These are phyloP conservation scores for Oryzias javanicus DNA, from an alignment of 2,113 vertebrate species.

Conservation along the genomic window DNA sequence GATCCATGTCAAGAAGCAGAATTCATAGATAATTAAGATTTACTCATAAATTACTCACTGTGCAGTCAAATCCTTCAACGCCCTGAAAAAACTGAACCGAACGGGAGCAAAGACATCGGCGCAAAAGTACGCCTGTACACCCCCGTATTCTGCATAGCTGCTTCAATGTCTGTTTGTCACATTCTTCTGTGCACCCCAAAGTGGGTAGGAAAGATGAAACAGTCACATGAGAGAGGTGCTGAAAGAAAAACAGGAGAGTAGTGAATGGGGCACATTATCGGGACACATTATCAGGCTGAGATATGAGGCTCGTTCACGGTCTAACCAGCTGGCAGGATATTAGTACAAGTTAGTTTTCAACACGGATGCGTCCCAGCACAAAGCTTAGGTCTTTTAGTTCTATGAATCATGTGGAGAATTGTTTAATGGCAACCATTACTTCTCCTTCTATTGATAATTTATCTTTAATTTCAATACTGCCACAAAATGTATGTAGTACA, in stretches of 20 bases:
- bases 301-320: conserved; percentile 29
- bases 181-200: conserved; percentile 41
- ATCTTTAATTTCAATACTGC: too few relatives aligned
- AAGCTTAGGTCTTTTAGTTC: too few relatives aligned
- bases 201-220: conserved; percentile 44
- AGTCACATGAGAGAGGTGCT: conserved; percentile 20
- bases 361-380: neutral
- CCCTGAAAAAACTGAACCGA: conserved; percentile 11
- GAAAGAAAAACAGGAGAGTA: conserved; percentile 30
- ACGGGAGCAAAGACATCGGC: conserved; percentile 12
- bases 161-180: conserved; percentile 41
- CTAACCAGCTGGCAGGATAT: conserved; percentile 30
- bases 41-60: too few relatives aligned
- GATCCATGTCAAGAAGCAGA: too few relatives aligned
- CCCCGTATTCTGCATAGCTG: conserved; percentile 36
- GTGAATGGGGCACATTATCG: conserved; percentile 37
- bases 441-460: too few relatives aligned
- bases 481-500: too few relatives aligned
- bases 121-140: conserved; percentile 20
- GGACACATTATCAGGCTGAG: conserved; percentile 35
- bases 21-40: too few relatives aligned
- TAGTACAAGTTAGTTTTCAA: conserved; percentile 23
- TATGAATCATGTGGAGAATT: too few relatives aligned
- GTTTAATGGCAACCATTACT: too few relatives aligned
- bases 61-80: conserved; percentile 12